These are phyloP conservation scores for Augochlorella aurata DNA, from an alignment of 2,888 invertebrate genomes.

Conservation along the genomic window DNA sequence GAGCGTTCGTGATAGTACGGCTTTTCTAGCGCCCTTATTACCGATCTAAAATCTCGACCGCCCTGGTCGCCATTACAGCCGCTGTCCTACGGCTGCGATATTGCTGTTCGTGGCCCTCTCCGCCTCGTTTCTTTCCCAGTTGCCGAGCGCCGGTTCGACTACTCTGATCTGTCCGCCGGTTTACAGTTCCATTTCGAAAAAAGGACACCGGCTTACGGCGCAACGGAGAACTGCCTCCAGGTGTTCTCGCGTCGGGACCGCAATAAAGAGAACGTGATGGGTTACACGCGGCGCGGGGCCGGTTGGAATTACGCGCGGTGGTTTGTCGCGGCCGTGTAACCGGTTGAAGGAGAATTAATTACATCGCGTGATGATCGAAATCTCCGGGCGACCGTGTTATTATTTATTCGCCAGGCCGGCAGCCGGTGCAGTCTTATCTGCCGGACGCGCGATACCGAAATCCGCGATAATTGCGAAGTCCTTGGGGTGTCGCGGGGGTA, in stretches of 20 bases:
- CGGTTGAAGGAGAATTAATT: constrained; percentile 44
- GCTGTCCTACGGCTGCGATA: constrained; percentile 34
- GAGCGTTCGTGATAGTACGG: constrained; percentile 23
- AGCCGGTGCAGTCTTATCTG: constrained; percentile 50
- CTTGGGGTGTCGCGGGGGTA: constrained; percentile 14
- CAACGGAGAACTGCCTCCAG: neutral
- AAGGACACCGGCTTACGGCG: neutral
- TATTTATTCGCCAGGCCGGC: constrained; percentile 52
- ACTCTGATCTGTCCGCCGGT: constrained; percentile 34
- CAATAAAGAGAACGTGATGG: constrained; percentile 3
- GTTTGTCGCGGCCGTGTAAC: constrained; percentile 23
- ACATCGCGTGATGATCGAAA: constrained; percentile 57
- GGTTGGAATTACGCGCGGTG: constrained; percentile 19
- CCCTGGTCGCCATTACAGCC: constrained; percentile 23
- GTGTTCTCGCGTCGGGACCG: neutral
- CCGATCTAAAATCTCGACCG: constrained; percentile 46
- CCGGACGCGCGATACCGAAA: constrained; percentile 54
- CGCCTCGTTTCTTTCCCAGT: constrained; percentile 38
- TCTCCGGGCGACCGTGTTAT: constrained; percentile 48
- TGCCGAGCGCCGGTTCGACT: constrained; percentile 3
- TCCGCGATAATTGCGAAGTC: constrained; percentile 60
- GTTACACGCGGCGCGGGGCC: neutral
- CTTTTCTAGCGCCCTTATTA: constrained; percentile 47
- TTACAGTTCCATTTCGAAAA: constrained; percentile 20
- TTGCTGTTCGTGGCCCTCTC: constrained; percentile 34